Base-by-base conservation (phyloP, 2,888 invertebrate genomes). In the Apamea anceps region DNA sequence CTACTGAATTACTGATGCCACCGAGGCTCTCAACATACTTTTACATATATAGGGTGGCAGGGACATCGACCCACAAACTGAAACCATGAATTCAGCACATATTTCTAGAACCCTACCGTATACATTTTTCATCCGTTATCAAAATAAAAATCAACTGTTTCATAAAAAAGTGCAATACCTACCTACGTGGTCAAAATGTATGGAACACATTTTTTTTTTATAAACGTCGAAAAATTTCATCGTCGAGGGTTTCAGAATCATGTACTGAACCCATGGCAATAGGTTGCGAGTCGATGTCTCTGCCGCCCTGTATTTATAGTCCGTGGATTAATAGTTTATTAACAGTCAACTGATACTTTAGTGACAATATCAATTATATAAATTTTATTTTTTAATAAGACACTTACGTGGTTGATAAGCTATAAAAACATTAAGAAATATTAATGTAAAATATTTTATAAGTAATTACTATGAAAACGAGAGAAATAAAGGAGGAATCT, bases 381-480 rank as follows among this genome's bases (percentile, higher is more conserved):
- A 0, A 45, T 28, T 28, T 28, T 12, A 48, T 32, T 28, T 28
- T 28, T 28, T 7, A 48, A 68, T 48, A 21, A 12, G 21, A 28
- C n/a, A 67, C 68, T 68, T 68, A 68, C 68, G 4, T 68, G 68
- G 28, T 13, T 28, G 68, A 7, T 48, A 48, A 13, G 68, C 68
- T 68, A 68, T 28, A 32, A 68, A 68, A 68, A 48, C 12, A 28
- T 28, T 21, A 28, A 68, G 3, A 48, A 28, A 28, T 7, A 68
- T 48, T 12, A 48, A 48, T 68, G 1, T 48, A 28, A 28, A 13
- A 68, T 28, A 28, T 48, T 28, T 28, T 21, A 12, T 28, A 21
- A 28, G 28, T 45, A 28, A n/a, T n/a, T 67, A 10, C n/a, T n/a
- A 10, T n/a, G 42, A 8, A 42, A 42, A 42, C 8, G n/a, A 42